phyloP scores from a whole-genome alignment of 2,888 invertebrate species.

The Plagiodera versicolora region DNA sequence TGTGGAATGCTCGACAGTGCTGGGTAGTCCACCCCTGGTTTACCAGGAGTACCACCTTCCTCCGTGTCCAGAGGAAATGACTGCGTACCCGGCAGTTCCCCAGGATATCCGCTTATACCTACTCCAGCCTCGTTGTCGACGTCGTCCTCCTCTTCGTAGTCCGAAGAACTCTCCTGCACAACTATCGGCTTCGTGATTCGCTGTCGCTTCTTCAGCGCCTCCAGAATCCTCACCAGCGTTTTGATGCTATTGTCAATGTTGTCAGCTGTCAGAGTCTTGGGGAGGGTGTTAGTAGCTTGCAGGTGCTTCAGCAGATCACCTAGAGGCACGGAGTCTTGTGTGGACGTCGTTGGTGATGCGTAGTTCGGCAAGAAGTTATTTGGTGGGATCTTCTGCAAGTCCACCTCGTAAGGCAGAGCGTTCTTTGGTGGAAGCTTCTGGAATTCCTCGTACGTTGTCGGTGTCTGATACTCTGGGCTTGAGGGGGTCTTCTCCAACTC shows the following conservation, averaged over 20 bases:
- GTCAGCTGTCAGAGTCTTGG: constrained; percentile 73
- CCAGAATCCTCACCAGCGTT: constrained; percentile 74
- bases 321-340: constrained; percentile 49
- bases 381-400: too few species aligned
- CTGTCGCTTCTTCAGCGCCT: constrained; percentile 64
- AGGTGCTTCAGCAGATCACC: constrained; percentile 70
- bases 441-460: background rate
- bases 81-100: constrained; percentile 39
- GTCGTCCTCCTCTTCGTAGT: constrained; percentile 32
- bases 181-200: constrained; percentile 48
- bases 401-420: too few species aligned
- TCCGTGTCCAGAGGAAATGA: constrained; percentile 56
- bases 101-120: constrained; percentile 32
- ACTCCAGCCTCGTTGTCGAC: constrained; percentile 47
- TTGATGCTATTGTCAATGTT: constrained; percentile 79
- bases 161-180: constrained; percentile 45
- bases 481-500: too few species aligned
- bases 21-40: constrained; percentile 81
- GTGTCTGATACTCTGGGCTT: background rate
- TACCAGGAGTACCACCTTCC: constrained; percentile 66
- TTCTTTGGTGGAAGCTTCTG: too few species aligned
- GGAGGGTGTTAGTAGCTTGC: constrained; percentile 72
- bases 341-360: constrained; percentile 18
- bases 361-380: too few species aligned
- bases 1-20: constrained; percentile 72